Evolutionary conservation across 2,888 invertebrate genomes (phyloP).

Genomic region (Crematogaster levior): DNA sequence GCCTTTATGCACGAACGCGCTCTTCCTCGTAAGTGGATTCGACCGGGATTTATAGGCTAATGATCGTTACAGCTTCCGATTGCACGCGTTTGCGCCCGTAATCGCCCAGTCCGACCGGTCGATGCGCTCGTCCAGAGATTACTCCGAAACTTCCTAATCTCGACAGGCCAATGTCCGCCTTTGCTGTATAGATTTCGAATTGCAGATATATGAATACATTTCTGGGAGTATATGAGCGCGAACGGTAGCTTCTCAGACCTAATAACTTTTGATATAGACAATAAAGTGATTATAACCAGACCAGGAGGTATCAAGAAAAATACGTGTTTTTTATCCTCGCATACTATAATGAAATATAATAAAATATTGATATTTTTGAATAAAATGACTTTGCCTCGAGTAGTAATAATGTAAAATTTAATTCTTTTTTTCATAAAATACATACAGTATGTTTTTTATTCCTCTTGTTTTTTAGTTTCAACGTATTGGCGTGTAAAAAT

Average conservation of each 20-base stretch:
- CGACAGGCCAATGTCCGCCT: conserved; percentile 5
- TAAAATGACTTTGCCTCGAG: neutral
- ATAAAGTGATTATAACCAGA: too few species aligned
- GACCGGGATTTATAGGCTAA: conserved; percentile 60
- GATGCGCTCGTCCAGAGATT: conserved; percentile 37
- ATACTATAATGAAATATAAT: neutral
- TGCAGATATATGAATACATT: neutral
- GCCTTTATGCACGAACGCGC: conserved; percentile 53
- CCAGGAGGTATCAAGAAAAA: neutral
- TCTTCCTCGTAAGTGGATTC: conserved; percentile 57
- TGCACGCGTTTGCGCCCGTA: conserved; percentile 47
- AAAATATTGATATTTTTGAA: neutral
- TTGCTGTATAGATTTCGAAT: conserved; percentile 18
- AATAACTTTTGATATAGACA: neutral
- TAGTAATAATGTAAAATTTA: neutral
- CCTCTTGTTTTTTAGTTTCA: neutral
- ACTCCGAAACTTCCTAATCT: conserved; percentile 41
- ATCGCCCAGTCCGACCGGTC: conserved; percentile 25
- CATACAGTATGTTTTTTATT: neutral
- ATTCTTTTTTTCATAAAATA: neutral
- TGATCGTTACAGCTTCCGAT: conserved; percentile 60
- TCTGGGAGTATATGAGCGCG: neutral
- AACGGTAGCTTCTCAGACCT: neutral
- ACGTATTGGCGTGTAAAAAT: neutral
- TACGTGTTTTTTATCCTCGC: neutral